phyloP scores from a whole-genome alignment of 2,797 vertebrate genomes.

The Sarcoramphus papa region DNA sequence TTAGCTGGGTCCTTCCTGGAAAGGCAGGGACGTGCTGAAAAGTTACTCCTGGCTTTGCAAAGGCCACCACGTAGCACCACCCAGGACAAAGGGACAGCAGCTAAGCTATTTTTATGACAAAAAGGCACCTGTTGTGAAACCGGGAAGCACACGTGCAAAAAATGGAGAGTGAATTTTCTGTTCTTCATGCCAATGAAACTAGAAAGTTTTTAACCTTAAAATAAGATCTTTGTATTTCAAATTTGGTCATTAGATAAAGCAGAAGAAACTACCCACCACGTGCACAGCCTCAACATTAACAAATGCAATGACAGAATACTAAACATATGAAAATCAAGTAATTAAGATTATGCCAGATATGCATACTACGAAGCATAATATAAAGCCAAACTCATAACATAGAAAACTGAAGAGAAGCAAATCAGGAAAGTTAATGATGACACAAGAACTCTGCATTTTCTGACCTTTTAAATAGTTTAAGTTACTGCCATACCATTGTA shows the following conservation, averaged over 20 bases:
- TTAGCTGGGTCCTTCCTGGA: background rate
- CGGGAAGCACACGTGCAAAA: background rate
- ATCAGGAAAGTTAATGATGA: background rate
- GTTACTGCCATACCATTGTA: background rate
- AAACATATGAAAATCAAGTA: background rate
- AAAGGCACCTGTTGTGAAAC: background rate
- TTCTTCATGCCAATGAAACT: background rate
- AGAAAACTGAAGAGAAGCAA: background rate
- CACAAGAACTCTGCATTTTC: background rate
- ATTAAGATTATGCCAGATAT: background rate
- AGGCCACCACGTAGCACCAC: rapidly evolving
- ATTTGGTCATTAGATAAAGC: background rate
- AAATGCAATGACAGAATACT: background rate
- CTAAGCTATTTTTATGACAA: background rate
- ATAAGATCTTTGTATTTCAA: background rate
- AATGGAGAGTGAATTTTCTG: background rate
- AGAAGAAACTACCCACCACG: background rate
- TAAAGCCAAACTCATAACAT: background rate
- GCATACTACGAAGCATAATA: background rate
- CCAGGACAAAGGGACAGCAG: background rate
- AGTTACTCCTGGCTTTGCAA: background rate
- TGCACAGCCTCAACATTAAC: background rate
- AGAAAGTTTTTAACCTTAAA: background rate
- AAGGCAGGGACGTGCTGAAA: background rate
- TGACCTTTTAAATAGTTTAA: background rate